These are phyloP conservation scores for Brachypodius melanocephalos DNA, from an alignment of 2,113 vertebrate species.

Conservation along the genomic window DNA sequence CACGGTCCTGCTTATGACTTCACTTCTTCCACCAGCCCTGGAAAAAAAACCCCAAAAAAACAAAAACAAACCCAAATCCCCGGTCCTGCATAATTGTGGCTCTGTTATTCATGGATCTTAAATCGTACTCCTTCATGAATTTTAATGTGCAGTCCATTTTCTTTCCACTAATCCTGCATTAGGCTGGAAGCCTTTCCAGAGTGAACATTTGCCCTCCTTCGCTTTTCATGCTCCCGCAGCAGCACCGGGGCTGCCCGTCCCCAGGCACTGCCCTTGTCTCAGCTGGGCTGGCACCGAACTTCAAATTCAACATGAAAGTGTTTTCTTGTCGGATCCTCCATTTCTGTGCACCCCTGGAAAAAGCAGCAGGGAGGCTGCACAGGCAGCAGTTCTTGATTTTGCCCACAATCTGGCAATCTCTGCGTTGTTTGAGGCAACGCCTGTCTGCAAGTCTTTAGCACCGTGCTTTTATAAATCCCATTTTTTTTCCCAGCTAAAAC, in stretches of 20 bases:
- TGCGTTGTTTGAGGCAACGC: neutral
- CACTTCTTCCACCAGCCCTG: slow-evolving; percentile 59
- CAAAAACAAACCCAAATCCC: slow-evolving; percentile 6
- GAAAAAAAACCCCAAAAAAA: slow-evolving; percentile 7
- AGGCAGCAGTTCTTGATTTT: neutral
- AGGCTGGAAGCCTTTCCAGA: slow-evolving; percentile 41
- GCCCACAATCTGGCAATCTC: neutral
- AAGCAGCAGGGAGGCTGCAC: neutral
- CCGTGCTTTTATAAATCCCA: neutral
- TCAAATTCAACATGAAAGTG: neutral
- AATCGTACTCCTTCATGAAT: slow-evolving; percentile 68
- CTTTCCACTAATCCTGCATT: slow-evolving; percentile 48
- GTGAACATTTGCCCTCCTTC: neutral
- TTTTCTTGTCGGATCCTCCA: neutral
- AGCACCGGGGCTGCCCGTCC: neutral
- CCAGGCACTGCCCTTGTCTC: neutral
- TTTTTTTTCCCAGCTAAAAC: neutral
- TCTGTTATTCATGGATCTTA: slow-evolving; percentile 65
- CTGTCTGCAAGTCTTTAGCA: neutral
- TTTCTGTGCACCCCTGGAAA: neutral
- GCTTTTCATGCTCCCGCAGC: neutral
- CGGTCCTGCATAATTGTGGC: slow-evolving; percentile 35
- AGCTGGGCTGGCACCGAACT: neutral
- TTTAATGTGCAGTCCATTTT: slow-evolving; percentile 71
- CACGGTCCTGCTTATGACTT: slow-evolving; percentile 34